Evolutionary conservation across 2,888 invertebrate species (phyloP), one percentile per base, ranked within the genome.

Genomic region (Eustalomyia histrio): DNA sequence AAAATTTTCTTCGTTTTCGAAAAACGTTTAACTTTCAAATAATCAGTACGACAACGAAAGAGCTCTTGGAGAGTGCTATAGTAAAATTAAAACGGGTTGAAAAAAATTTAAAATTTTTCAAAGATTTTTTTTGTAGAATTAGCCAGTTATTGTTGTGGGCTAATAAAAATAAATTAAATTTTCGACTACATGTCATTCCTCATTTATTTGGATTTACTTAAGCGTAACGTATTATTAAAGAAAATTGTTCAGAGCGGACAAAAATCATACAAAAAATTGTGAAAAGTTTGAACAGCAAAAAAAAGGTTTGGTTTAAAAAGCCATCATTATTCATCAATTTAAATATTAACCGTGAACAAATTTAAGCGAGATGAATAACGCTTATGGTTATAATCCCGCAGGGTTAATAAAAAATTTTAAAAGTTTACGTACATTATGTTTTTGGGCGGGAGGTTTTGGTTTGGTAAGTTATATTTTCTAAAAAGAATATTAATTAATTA

Each of bases 401-500:
- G 79, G 79, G 18, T 39, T 18, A 18, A 60, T 83, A 2, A 82
- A 80, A 33, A 80, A 84, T 57, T 84, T 79, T 24, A 21, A 35
- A 4, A 64, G 73, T 12, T 35, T 85, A 4, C 83, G 83, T 16
- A 50, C n/a, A 14, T 57, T 75, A 0, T 80, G 79, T 1, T 21
- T 80, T n/a, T 85, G 83, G 83, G 84, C 83, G 24, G 85, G 80
- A 16, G 63, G 21, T 53, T 67, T 85, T 43, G 82, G 84, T 43
- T 53, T 85, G 83, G 85, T 85, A 76, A 84, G 85, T 83, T 39
- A 0, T 43, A 47, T 17, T 29, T 29, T 29, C 29, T 29, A 29
- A 29, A 29, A 29, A 29, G 7, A 21, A 21, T 3, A 21, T 4
- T 6, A 29, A 29, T 29, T 7, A 29, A 29, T 29, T 29, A 6